phyloP scores from a whole-genome alignment of 1,140 invertebrate species.

The Dreissena polymorpha region DNA sequence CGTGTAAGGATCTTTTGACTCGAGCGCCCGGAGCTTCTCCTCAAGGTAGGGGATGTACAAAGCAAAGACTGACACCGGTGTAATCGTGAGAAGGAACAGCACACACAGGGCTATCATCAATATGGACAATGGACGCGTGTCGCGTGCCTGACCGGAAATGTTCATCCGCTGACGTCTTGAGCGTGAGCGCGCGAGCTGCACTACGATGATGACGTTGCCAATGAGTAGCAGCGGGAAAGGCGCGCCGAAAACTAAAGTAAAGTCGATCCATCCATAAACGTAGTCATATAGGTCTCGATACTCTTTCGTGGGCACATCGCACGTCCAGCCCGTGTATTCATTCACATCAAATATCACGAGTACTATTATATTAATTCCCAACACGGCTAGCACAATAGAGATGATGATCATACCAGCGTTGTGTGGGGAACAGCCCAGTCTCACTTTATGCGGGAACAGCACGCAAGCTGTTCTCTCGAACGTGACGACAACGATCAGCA shows the following conservation, averaged over 20 bases:
- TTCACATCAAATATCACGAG: not conserved
- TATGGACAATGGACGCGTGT: constrained; percentile 20
- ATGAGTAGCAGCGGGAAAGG: constrained; percentile 22
- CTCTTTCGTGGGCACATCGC: not conserved
- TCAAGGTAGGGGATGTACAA: not conserved
- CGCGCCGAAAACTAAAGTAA: not conserved
- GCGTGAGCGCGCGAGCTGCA: not conserved
- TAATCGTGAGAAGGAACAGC: too few relatives aligned
- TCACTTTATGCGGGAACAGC: constrained; percentile 59
- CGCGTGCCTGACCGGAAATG: not conserved
- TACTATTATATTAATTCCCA: too few relatives aligned
- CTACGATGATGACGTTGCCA: constrained; percentile 35
- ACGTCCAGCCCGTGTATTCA: not conserved
- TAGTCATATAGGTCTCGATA: constrained; percentile 15
- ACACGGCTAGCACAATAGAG: too few relatives aligned
- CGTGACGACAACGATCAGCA: constrained; percentile 57
- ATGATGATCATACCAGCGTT: too few relatives aligned
- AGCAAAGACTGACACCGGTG: constrained; percentile 9
- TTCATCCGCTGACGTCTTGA: constrained; percentile 5
- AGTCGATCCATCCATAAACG: constrained; percentile 39
- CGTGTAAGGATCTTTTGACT: not conserved
- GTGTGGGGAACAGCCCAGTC: constrained; percentile 30
- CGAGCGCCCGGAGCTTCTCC: constrained; percentile 1
- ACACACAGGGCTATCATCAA: constrained; percentile 25
- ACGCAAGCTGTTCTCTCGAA: constrained; percentile 61